These are phyloP conservation scores for Arrhopalites spinosus DNA, from an alignment of 2,888 invertebrate species.

Conservation along the genomic window DNA sequence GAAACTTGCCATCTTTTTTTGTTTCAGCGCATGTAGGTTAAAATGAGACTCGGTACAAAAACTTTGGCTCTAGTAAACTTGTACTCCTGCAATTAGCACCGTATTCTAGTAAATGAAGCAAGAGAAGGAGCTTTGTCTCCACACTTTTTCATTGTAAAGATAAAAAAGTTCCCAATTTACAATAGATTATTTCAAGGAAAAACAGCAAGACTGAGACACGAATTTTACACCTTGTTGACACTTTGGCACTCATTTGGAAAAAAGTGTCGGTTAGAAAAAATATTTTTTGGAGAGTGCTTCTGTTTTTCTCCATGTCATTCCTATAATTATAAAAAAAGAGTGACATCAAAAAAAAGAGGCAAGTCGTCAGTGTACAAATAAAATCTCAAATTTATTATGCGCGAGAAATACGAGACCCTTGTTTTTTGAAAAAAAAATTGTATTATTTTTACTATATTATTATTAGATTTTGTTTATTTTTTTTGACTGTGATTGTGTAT, in stretches of 20 bases:
- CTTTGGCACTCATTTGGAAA: constrained; percentile 9
- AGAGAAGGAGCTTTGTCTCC: not conserved
- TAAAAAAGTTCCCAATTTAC: constrained; percentile 9
- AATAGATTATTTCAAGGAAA: not conserved
- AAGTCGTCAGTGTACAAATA: no score
- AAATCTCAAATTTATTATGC: no score
- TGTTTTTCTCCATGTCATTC: not conserved
- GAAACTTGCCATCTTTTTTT: constrained; percentile 15
- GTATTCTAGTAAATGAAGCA: constrained; percentile 22
- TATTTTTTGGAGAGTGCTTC: not conserved
- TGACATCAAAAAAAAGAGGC: no score
- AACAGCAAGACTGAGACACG: not conserved
- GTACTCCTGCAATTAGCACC: constrained; percentile 15
- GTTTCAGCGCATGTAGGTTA: not conserved
- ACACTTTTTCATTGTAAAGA: not conserved
- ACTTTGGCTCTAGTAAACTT: not conserved
- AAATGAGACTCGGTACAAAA: not conserved
- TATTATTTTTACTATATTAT: no score
- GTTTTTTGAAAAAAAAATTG: no score
- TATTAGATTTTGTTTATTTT: no score
- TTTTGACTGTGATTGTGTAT: no score
- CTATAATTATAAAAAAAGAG: not conserved
- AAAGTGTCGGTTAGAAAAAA: not conserved
- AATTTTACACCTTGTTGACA: constrained; percentile 24
- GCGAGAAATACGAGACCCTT: no score